A percentile compares a stretch with the other conserved stretches of the same genome.
phyloP scores from a whole-genome alignment of 2,797 vertebrate genomes.

The Sarcoramphus papa region DNA sequence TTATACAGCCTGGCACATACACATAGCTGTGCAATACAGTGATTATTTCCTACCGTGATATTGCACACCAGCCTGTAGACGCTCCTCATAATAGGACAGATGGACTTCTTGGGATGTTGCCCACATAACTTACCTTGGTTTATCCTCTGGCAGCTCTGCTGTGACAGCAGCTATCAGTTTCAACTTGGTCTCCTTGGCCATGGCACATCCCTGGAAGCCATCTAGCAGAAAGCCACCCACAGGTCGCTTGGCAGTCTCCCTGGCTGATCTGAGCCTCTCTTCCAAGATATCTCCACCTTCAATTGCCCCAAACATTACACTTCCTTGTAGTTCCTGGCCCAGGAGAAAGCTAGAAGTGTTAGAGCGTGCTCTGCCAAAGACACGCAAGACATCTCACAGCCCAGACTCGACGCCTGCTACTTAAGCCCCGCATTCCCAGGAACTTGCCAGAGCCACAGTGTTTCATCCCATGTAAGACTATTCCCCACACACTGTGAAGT shows the following conservation, averaged over 20 bases:
- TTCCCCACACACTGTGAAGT: neutral
- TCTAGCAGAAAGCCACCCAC: constrained; percentile 94
- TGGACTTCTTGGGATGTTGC: neutral
- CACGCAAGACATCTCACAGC: neutral
- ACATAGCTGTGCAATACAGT: neutral
- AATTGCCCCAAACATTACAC: constrained; percentile 87
- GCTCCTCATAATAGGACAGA: neutral
- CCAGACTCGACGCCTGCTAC: neutral
- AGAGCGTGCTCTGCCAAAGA: neutral
- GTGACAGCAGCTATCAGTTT: constrained; percentile 83
- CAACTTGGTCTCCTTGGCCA: constrained; percentile 78
- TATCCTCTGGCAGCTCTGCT: constrained; percentile 88
- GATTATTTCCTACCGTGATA: neutral
- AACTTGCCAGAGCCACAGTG: neutral
- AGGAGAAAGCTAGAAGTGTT: constrained; percentile 25
- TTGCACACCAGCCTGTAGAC: neutral
- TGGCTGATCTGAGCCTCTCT: constrained; percentile 89
- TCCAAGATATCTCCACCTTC: constrained; percentile 91
- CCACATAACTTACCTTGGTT: constrained; percentile 82
- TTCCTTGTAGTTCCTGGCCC: constrained; percentile 82
- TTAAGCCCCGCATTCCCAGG: neutral
- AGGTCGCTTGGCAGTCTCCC: constrained; percentile 91
- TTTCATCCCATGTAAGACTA: neutral
- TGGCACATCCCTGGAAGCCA: constrained; percentile 81
- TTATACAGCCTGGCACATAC: neutral